A percentile compares a stretch with the other conserved stretches of the same genome.
phyloP scores from a whole-genome alignment of 2,888 invertebrate species.

The Pyralis farinalis region DNA sequence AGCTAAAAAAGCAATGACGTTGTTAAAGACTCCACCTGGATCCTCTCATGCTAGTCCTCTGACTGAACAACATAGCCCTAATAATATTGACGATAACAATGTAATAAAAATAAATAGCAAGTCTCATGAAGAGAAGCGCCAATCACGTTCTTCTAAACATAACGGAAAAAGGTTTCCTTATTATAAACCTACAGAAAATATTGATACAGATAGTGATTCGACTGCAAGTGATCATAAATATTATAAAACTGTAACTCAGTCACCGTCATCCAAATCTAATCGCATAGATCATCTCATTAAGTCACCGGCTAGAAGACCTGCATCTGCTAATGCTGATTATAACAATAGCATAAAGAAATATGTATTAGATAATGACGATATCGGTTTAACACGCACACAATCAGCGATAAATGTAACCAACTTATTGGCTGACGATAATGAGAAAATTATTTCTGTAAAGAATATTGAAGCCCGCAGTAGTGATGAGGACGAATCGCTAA shows the following conservation, averaged over 20 bases:
- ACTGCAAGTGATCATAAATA: slow-evolving; percentile 39
- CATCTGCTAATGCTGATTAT: slow-evolving; percentile 42
- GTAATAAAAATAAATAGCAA: too few relatives aligned
- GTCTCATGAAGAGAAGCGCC: too few relatives aligned
- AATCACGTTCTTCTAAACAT: too few relatives aligned
- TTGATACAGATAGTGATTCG: slow-evolving; percentile 35
- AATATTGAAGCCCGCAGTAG: slow-evolving; percentile 40
- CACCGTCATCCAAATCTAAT: slow-evolving; percentile 37
- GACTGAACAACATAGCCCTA: background rate
- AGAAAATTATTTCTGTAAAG: slow-evolving; percentile 15
- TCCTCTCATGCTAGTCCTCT: slow-evolving; percentile 46
- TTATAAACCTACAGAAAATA: slow-evolving; percentile 9
- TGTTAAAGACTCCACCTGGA: slow-evolving; percentile 56
- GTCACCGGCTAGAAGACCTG: slow-evolving; percentile 58
- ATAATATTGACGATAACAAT: too few relatives aligned
- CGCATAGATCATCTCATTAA: slow-evolving; percentile 56
- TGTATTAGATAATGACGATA: slow-evolving; percentile 28
- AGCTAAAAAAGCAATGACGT: slow-evolving; percentile 46
- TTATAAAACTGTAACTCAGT: slow-evolving; percentile 32
- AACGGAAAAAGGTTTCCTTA: too few relatives aligned
- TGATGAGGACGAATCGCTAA: slow-evolving; percentile 37
- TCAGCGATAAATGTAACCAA: slow-evolving; percentile 38
- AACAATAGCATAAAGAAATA: slow-evolving; percentile 34
- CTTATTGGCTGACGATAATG: slow-evolving; percentile 16
- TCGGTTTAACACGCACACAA: slow-evolving; percentile 36